These are phyloP conservation scores for Leptogaster cylindrica DNA, from an alignment of 2,888 invertebrate species.

Conservation along the genomic window DNA sequence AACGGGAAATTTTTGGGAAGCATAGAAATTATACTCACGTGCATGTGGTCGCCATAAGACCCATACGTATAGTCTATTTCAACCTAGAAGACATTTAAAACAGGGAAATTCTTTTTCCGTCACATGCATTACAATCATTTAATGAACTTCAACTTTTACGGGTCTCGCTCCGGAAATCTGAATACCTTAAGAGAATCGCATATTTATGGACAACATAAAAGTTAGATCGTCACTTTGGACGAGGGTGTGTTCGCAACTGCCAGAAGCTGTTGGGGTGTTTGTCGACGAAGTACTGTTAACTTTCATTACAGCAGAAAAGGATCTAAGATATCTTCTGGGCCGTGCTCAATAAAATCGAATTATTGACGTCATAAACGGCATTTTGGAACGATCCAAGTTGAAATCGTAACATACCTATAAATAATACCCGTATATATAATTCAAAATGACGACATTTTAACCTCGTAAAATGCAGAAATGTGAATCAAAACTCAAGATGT, in stretches of 20 bases:
- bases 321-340: slow-evolving; percentile 9
- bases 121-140: slow-evolving; percentile 32
- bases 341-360: slow-evolving; percentile 28
- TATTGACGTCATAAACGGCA: slow-evolving; percentile 29
- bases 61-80: too few species aligned
- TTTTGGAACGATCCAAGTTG: slow-evolving; percentile 18
- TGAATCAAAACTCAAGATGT: background rate
- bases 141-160: slow-evolving; percentile 22
- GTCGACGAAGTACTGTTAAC: slow-evolving; percentile 8
- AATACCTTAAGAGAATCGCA: slow-evolving; percentile 12
- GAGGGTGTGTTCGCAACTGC: background rate
- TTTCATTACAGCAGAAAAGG: background rate
- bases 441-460: slow-evolving; percentile 15
- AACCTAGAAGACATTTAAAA: too few species aligned
- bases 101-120: too few species aligned
- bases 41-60: too few species aligned
- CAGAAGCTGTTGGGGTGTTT: background rate
- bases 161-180: slow-evolving; percentile 12
- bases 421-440: slow-evolving; percentile 4
- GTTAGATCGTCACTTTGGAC: slow-evolving; percentile 13
- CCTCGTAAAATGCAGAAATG: background rate
- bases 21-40: too few species aligned
- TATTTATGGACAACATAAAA: slow-evolving; percentile 33
- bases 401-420: too few species aligned
- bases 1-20: too few species aligned